Conservation (phyloP, 2,888 invertebrate species). For the Campoplex nolae region DNA sequence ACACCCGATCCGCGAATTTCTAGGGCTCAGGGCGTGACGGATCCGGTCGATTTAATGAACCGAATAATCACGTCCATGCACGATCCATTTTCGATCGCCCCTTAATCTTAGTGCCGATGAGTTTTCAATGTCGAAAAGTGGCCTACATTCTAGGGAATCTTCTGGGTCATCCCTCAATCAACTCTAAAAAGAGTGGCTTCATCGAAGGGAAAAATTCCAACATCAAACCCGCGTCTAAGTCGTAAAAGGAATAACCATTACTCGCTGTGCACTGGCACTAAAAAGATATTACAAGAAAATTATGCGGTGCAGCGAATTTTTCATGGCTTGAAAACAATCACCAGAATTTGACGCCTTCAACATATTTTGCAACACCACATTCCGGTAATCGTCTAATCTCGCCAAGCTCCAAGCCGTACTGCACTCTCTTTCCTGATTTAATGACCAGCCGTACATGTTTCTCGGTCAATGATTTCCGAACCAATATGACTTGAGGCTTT, state of each 20-base stretch:
- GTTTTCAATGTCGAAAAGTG: constrained; percentile 43
- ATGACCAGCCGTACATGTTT: constrained; percentile 48
- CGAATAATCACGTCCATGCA: constrained; percentile 63
- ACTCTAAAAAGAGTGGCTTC: constrained; percentile 55
- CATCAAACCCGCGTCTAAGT: background rate
- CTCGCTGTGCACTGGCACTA: background rate
- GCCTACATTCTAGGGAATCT: constrained; percentile 14
- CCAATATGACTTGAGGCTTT: constrained; percentile 39
- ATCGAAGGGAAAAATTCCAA: background rate
- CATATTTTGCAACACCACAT: background rate
- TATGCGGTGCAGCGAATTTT: background rate
- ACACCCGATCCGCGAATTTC: constrained; percentile 70
- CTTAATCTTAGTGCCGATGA: constrained; percentile 17
- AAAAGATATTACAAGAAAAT: background rate
- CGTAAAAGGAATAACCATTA: background rate
- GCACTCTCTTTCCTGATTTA: constrained; percentile 37
- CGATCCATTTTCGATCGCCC: constrained; percentile 73
- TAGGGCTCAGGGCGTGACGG: constrained; percentile 67
- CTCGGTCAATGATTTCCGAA: constrained; percentile 58
- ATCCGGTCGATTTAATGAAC: constrained; percentile 52
- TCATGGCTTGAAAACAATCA: background rate
- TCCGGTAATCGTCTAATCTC: background rate
- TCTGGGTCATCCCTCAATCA: constrained; percentile 72
- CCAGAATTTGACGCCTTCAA: background rate
- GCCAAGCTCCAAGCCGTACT: background rate